A percentile compares a stretch with the other conserved stretches of the same genome.
These are phyloP conservation scores for Otus sunia DNA, from an alignment of 2,113 vertebrate species.

Conservation along the genomic window DNA sequence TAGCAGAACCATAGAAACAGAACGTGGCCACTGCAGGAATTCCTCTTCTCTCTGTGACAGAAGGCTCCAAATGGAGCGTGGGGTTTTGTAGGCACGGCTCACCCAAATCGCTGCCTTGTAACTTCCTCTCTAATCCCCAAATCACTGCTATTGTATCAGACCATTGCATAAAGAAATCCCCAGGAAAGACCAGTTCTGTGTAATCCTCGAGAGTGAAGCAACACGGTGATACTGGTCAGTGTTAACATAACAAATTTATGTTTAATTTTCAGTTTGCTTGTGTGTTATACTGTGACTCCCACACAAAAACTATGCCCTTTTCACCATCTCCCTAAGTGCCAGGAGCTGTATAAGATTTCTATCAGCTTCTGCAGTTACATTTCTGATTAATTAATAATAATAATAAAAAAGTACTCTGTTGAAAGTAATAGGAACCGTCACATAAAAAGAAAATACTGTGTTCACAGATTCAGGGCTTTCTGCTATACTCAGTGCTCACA, in stretches of 20 bases:
- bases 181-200: background rate
- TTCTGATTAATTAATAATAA: background rate
- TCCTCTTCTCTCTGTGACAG: background rate
- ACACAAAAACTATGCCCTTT: background rate
- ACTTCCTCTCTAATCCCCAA: slow-evolving; percentile 36
- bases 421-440: background rate
- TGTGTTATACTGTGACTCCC: slow-evolving; percentile 47
- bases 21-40: background rate
- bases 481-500: background rate
- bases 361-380: background rate
- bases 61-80: background rate
- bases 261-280: slow-evolving; percentile 56
- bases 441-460: background rate
- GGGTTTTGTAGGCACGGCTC: slow-evolving; percentile 9
- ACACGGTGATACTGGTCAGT: background rate
- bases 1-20: background rate
- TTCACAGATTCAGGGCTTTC: background rate
- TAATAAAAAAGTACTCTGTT: background rate
- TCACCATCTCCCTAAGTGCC: background rate
- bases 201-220: background rate
- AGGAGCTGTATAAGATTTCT: background rate
- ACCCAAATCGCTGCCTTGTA: slow-evolving; percentile 32
- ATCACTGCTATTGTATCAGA: slow-evolving; percentile 23
- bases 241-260: slow-evolving; percentile 24
- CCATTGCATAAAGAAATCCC: background rate